Evolutionary conservation across 92 coral and sea anemone species (phyloP).

Genomic region (Parazoanthus darwini): DNA sequence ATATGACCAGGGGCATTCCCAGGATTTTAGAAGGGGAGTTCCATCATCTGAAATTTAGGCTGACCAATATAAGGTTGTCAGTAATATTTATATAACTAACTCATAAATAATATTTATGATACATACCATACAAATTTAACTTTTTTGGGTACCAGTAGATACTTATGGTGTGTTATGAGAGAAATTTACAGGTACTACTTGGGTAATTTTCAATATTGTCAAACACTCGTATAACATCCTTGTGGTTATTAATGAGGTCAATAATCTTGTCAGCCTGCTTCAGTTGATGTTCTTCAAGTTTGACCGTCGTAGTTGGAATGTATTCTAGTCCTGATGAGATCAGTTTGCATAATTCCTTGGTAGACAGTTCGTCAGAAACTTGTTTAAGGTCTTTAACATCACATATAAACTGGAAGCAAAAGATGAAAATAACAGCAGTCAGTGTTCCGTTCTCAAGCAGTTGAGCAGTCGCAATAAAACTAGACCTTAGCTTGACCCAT

Average conservation of each 20-base stretch:
- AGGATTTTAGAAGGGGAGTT: too few species aligned
- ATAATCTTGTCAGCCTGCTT: slow-evolving; percentile 84
- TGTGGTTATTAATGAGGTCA: slow-evolving; percentile 75
- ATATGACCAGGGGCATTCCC: too few species aligned
- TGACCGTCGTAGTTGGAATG: slow-evolving; percentile 73
- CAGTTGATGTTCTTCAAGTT: slow-evolving; percentile 64
- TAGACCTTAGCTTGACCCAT: background rate
- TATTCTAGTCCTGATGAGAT: slow-evolving; percentile 84
- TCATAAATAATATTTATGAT: too few species aligned
- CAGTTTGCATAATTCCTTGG: slow-evolving; percentile 50
- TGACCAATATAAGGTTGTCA: too few species aligned
- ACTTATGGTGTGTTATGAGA: background rate
- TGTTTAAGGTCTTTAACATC: slow-evolving; percentile 71
- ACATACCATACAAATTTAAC: too few species aligned
- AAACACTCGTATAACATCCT: slow-evolving; percentile 84
- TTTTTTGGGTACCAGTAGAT: too few species aligned
- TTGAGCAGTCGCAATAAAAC: background rate
- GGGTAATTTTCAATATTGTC: slow-evolving; percentile 86
- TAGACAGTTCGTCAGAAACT: slow-evolving; percentile 73
- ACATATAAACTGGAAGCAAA: slow-evolving; percentile 83
- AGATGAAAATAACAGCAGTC: background rate
- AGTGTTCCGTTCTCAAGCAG: background rate
- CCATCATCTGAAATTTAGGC: too few species aligned
- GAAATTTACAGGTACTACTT: slow-evolving; percentile 82
- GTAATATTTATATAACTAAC: too few species aligned